Evolutionary conservation across 2,888 invertebrate genomes (phyloP), one percentile per base, ranked within the genome.

Genomic region (Exephanes ischioxanthus): DNA sequence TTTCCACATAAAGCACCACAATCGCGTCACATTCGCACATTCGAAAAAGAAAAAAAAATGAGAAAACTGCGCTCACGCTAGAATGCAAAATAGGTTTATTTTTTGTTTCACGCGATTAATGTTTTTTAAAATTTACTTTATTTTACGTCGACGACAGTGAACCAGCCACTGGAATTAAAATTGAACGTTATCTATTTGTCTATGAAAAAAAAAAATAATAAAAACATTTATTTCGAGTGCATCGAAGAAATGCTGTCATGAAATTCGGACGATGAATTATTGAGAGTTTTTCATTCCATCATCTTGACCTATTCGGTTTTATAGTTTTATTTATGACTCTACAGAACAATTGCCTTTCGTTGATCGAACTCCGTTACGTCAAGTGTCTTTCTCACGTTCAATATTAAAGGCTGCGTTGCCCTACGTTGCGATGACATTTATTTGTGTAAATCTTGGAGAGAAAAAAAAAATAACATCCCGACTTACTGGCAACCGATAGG

Each of bases 121-220:
- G 14, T 41, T 41, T 67, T 68, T 7, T 9, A 11, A 16, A 41
- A 16, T 58, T 58, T n/a, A 6, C 68, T 79, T 78, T 82, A 77
- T 86, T 71, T 77, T 83, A 61, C 80, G 75, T 78, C 80, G 80
- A 83, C 81, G 68, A 70, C 86, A 81, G 89, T 90, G 91, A 89
- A 87, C 91, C 91, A 85, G 91, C 91, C 91, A 91, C 90, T 75
- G 84, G 7, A 67, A 70, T 84, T 78, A 68, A 66, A 77, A 66
- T 63, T 66, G 45, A 5, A 61, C 61, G 26, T 63, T 77, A 53
- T 45, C 55, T 61, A 58, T 84, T 84, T 16, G 67, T 67, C 77
- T 80, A 80, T 55, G 72, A 80, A 76, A 73, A 63, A 61, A 33
- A n/a, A 61, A 16, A 16, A 16, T 14, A 30, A 61, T 22, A 30